phyloP scores from a whole-genome alignment of 2,797 vertebrate genomes.

The Syngnathus acus region DNA sequence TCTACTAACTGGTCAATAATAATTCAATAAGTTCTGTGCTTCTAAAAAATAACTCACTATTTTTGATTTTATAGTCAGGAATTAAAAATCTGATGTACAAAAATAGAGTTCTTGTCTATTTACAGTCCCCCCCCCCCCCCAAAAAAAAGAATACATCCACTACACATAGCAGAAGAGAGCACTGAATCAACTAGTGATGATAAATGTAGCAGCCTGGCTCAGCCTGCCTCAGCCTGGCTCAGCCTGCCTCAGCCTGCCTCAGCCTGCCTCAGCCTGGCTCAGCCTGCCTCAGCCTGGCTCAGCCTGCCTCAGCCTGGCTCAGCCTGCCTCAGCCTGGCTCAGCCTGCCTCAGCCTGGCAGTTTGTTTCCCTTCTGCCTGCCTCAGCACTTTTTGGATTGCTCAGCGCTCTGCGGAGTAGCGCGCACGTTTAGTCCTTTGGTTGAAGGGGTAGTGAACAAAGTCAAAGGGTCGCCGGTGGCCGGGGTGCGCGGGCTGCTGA shows the following conservation, averaged over 20 bases:
- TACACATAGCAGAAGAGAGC: slow-evolving; percentile 49
- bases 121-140: no score
- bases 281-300: no score
- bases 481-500: slow-evolving; percentile 79
- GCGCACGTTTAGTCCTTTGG: slow-evolving; percentile 92
- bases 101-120: slow-evolving; percentile 82
- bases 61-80: slow-evolving; percentile 52
- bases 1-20: slow-evolving; percentile 43
- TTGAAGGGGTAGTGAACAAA: slow-evolving; percentile 97
- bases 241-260: no score
- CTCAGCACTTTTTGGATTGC: not conserved
- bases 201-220: slow-evolving; percentile 18
- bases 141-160: slow-evolving; percentile 66
- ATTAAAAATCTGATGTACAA: slow-evolving; percentile 81
- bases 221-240: slow-evolving; percentile 2
- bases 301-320: no score
- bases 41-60: slow-evolving; percentile 36
- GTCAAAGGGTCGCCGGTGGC: slow-evolving; percentile 89
- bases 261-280: no score
- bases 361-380: slow-evolving; percentile 23
- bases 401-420: slow-evolving; percentile 61
- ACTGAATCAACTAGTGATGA: not conserved
- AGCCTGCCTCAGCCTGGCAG: no score
- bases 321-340: no score
- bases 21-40: slow-evolving; percentile 45